A percentile compares a stretch with the other conserved stretches of the same genome.
Conservation (phyloP, 2,113 vertebrate species). For the Alethe castanea region DNA sequence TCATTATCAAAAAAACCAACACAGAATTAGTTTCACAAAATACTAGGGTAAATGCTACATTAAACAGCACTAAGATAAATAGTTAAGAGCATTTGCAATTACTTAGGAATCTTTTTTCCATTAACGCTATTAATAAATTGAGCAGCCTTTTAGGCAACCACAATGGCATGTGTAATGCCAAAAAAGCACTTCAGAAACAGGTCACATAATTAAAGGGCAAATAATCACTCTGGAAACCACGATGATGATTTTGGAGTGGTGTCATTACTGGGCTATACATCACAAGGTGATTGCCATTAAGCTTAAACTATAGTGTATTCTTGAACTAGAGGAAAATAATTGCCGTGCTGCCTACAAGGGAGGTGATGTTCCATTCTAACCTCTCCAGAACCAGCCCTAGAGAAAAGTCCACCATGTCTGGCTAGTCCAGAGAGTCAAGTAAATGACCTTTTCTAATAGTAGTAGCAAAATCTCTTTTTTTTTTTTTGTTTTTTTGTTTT, state of each 20-base stretch:
- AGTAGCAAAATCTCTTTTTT: background rate
- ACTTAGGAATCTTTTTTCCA: background rate
- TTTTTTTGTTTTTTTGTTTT: background rate
- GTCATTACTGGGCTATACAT: background rate
- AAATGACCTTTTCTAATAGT: background rate
- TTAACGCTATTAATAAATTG: background rate
- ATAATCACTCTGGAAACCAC: background rate
- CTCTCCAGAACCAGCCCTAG: background rate
- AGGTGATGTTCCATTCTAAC: background rate
- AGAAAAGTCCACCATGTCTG: background rate
- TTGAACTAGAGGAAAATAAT: background rate
- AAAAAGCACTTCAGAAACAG: background rate
- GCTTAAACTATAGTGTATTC: background rate
- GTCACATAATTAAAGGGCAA: background rate
- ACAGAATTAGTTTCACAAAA: background rate
- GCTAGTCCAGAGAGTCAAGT: background rate
- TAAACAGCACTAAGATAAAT: background rate
- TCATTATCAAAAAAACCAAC: background rate
- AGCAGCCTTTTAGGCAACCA: background rate
- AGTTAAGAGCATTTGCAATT: background rate
- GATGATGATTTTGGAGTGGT: background rate
- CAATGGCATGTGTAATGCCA: background rate
- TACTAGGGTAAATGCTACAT: background rate
- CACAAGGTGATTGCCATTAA: background rate
- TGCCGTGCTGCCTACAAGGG: background rate